Evolutionary conservation across 2,113 vertebrate species (phyloP).

Genomic region (Herpetotheres cachinnans): DNA sequence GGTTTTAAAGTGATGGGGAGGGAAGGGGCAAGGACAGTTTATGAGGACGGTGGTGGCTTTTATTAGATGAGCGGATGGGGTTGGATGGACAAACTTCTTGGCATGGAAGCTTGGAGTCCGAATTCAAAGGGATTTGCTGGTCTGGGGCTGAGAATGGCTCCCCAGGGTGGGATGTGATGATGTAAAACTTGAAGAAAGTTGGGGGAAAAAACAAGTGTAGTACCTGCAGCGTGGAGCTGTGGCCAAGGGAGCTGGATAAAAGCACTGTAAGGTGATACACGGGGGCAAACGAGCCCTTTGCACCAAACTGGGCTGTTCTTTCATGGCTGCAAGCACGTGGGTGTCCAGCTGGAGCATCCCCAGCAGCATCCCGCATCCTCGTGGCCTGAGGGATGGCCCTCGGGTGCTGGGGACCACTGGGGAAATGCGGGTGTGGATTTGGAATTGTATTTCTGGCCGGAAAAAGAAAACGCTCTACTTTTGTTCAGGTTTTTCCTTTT

Average conservation of each 20-base stretch:
- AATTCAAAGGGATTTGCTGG: not conserved
- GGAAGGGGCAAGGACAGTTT: not conserved
- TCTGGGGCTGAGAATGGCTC: not conserved
- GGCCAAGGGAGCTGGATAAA: rapidly evolving
- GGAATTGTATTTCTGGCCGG: rapidly evolving
- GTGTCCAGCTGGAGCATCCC: not conserved
- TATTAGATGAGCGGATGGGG: not conserved
- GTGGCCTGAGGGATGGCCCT: not conserved
- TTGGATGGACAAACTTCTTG: not conserved
- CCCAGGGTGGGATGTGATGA: rapidly evolving
- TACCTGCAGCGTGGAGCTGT: not conserved
- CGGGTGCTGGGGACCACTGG: not conserved
- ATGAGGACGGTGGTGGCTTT: not conserved
- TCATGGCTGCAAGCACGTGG: rapidly evolving
- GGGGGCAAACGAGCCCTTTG: not conserved
- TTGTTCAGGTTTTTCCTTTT: rapidly evolving
- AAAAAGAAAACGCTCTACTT: rapidly evolving
- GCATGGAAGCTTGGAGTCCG: not conserved
- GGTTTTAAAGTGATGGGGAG: not conserved
- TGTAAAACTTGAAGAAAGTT: rapidly evolving
- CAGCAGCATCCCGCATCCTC: not conserved
- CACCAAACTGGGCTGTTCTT: not conserved
- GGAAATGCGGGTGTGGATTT: rapidly evolving
- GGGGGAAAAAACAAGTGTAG: not conserved
- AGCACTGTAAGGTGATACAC: rapidly evolving